Conservation (phyloP, 2,113 vertebrate species). For the Acrocephalus kingi region DNA sequence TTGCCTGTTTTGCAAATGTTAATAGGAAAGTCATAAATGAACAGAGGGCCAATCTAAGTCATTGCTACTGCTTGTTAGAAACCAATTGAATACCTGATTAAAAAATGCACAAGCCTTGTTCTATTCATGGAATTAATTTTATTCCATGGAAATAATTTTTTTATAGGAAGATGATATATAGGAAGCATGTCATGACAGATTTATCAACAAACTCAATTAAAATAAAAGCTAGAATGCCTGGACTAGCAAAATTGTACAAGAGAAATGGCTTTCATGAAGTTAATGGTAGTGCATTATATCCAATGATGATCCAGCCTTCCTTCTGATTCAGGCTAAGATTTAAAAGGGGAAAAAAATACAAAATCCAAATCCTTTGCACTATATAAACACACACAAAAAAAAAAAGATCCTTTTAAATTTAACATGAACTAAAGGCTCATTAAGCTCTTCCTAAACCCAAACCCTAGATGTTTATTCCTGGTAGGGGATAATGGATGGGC, state of each 20-base stretch:
- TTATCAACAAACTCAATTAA: constrained; percentile 61
- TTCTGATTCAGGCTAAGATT: not conserved
- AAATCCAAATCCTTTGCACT: not conserved
- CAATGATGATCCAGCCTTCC: not conserved
- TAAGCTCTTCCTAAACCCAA: not conserved
- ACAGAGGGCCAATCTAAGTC: not conserved
- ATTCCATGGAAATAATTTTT: not conserved
- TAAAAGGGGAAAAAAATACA: not conserved
- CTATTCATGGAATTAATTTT: not conserved
- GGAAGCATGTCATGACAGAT: constrained; percentile 22
- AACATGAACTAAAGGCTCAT: not conserved
- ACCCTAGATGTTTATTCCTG: not conserved
- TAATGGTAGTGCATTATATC: not conserved
- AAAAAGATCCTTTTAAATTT: not conserved
- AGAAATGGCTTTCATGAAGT: constrained; percentile 20
- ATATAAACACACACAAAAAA: not conserved
- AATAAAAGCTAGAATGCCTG: constrained; percentile 38
- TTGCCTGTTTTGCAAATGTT: not conserved
- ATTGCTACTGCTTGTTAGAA: not conserved
- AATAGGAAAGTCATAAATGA: not conserved
- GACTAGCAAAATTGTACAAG: not conserved
- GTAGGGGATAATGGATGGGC: not conserved
- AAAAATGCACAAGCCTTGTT: not conserved
- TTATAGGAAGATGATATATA: not conserved
- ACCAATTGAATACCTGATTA: not conserved